Conservation (phyloP, 2,113 vertebrate genomes). For the Tachysurus fulvidraco region DNA sequence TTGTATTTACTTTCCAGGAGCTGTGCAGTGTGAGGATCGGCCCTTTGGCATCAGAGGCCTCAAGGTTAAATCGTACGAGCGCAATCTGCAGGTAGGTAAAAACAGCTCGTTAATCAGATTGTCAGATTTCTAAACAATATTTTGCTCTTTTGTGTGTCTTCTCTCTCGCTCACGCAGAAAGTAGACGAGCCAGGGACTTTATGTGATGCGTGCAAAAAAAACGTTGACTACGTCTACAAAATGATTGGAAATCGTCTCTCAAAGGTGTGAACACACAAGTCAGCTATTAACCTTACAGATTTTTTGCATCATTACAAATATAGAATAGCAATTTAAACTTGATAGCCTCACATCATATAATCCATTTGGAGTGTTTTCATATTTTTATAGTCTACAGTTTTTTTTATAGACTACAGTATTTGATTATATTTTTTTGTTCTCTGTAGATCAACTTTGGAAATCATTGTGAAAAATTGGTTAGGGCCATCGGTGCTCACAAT, state of each 20-base stretch:
- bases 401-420: not conserved
- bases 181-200: too few relatives aligned
- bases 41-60: not conserved
- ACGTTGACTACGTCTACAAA: too few relatives aligned
- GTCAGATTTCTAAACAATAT: not conserved
- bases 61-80: too few relatives aligned
- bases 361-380: not conserved
- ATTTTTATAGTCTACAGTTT: not conserved
- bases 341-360: not conserved
- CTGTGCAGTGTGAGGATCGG: not conserved
- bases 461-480: too few relatives aligned
- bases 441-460: not conserved
- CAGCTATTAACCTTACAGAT: not conserved
- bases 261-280: not conserved
- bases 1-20: not conserved
- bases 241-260: not conserved
- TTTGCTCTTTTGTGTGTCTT: not conserved
- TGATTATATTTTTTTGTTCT: not conserved
- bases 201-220: too few relatives aligned
- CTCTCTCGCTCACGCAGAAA: too few relatives aligned
- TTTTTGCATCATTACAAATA: not conserved
- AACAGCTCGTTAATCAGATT: not conserved
- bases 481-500: fast-evolving
- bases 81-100: not conserved
- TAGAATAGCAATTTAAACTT: not conserved